Conservation (phyloP, 2,888 invertebrate species). For the Trichacis sp. region DNA sequence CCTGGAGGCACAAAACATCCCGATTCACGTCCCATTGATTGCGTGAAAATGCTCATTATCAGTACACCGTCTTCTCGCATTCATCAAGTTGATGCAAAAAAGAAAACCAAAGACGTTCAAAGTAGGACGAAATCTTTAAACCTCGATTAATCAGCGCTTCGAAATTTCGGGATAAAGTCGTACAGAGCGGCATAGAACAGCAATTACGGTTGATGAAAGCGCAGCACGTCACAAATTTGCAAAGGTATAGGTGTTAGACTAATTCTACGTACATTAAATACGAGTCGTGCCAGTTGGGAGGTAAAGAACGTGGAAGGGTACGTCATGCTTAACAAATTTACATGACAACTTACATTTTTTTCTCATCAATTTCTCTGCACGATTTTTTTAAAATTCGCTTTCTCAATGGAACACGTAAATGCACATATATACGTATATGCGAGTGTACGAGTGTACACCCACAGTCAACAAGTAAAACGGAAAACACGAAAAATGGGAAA, state of each 20-base stretch:
- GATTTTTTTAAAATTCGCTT: constrained; percentile 39
- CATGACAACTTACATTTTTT: constrained; percentile 66
- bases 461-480: too few species aligned
- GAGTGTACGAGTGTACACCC: constrained; percentile 15
- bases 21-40: background rate
- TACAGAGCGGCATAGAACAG: background rate
- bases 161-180: background rate
- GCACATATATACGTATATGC: constrained; percentile 31
- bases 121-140: too few species aligned
- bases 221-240: constrained; percentile 11
- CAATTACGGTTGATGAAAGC: background rate
- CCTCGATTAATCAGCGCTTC: background rate
- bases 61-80: background rate
- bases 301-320: constrained; percentile 65
- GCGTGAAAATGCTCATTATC: constrained; percentile 6
- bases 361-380: constrained; percentile 63
- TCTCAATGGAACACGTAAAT: constrained; percentile 28
- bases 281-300: constrained; percentile 74
- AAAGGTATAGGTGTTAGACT: constrained; percentile 3
- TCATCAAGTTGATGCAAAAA: background rate
- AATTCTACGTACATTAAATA: constrained; percentile 45
- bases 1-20: background rate
- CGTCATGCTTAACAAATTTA: constrained; percentile 61
- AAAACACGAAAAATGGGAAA: constrained; percentile 18
- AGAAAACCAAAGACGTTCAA: background rate